Conservation (phyloP, 23 tunicate genomes). For the Styela clava region DNA sequence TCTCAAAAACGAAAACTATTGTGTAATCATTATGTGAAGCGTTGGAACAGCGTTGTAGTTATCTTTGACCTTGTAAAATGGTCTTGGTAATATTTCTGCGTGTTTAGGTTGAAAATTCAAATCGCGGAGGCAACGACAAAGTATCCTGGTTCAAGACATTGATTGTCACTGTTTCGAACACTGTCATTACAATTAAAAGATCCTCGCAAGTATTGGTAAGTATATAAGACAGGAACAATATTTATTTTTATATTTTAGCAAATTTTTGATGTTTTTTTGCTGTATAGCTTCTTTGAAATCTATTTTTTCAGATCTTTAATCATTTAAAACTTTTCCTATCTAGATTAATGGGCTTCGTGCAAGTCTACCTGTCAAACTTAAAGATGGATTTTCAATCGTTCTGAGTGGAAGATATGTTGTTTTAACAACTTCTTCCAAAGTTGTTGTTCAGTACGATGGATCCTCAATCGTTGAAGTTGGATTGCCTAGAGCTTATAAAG, state of each 20-base stretch:
- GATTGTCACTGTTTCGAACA: background rate
- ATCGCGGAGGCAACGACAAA: background rate
- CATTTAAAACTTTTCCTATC: too few relatives aligned
- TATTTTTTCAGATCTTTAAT: too few relatives aligned
- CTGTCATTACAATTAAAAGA: background rate
- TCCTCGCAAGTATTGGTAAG: background rate
- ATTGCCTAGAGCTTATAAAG: background rate
- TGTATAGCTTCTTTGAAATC: too few relatives aligned
- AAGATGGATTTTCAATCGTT: background rate
- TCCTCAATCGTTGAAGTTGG: background rate
- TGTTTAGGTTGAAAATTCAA: background rate
- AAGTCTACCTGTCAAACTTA: background rate
- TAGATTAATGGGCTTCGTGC: background rate
- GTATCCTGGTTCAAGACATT: background rate
- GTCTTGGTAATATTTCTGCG: too few relatives aligned
- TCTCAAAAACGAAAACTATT: too few relatives aligned
- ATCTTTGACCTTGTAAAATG: too few relatives aligned
- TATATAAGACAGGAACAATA: too few relatives aligned
- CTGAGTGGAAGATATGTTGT: background rate
- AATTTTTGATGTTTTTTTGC: too few relatives aligned
- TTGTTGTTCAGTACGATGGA: background rate
- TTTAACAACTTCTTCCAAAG: background rate
- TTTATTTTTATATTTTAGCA: too few relatives aligned
- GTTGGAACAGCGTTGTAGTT: too few relatives aligned
- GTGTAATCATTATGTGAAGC: too few relatives aligned